These are phyloP conservation scores for Hyphantria cunea DNA, from an alignment of 1,140 invertebrate genomes.

Conservation along the genomic window DNA sequence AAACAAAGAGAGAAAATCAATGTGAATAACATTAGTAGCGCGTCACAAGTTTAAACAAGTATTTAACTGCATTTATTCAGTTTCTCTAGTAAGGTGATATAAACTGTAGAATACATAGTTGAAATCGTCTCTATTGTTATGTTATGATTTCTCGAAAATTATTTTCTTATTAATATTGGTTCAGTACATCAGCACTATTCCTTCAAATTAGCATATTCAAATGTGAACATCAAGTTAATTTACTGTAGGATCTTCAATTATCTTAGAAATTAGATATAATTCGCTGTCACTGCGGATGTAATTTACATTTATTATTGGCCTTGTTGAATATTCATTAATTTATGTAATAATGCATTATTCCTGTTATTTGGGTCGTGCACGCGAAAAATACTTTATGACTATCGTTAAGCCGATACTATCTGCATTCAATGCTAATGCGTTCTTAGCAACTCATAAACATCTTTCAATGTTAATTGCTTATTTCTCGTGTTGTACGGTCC, in stretches of 20 bases:
- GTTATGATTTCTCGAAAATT: neutral
- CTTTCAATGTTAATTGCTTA: conserved; percentile 9
- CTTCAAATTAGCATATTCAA: conserved; percentile 43
- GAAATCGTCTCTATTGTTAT: no score
- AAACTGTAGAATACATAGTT: no score
- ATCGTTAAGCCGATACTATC: conserved; percentile 29
- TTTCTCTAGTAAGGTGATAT: no score
- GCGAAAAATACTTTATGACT: conserved; percentile 27
- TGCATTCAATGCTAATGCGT: conserved; percentile 18
- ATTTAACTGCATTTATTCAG: no score
- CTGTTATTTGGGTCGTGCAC: conserved; percentile 26
- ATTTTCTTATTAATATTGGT: conserved; percentile 8
- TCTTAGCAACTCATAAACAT: neutral
- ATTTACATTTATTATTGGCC: conserved; percentile 58
- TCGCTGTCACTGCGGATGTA: conserved; percentile 45
- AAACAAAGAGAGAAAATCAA: neutral
- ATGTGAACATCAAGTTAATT: conserved; percentile 43
- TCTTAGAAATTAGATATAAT: conserved; percentile 57
- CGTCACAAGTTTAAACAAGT: no score
- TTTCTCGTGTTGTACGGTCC: no score
- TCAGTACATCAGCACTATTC: conserved; percentile 26
- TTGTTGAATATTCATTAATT: conserved; percentile 52
- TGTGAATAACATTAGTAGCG: neutral
- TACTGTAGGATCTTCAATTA: conserved; percentile 45
- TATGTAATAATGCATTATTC: conserved; percentile 28